Evolutionary conservation across 2,113 vertebrate species (phyloP), one percentile per base, ranked within the genome.

Genomic region (Procavia capensis): DNA sequence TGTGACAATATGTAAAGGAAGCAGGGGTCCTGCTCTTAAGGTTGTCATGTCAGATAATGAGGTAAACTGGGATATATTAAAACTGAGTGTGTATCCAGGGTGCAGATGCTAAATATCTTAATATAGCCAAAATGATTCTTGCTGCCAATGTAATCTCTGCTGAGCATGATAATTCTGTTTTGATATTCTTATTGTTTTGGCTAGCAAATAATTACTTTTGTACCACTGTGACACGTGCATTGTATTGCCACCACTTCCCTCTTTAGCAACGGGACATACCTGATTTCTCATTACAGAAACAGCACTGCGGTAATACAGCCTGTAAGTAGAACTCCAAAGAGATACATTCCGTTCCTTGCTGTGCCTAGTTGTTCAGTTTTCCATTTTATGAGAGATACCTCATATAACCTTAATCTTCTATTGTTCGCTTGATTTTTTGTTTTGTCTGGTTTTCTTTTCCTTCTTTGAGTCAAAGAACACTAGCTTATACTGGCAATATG

Each of bases 71-170:
- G 13, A 6, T 79, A 72, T 70, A 0, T 39, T n/a, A 39, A 39
- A 39, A 64, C 16, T 2, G 0, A 14, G 17, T 19, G 47, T 6
- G 0, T 0, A 6, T 13, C 13, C 14, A 50, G 39, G 27, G 22
- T 39, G 2, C 25, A 57, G 14, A 11, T n/a, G 29, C 11, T 80
- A 45, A 22, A 57, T 61, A 80, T 45, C 57, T 43, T 31, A 81
- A 64, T 13, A 64, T 19, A 83, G 54, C 3, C 3, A n/a, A n/a
- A 79, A 50, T 4, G 47, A 61, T 5, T 31, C 17, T 59, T 83
- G 70, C 13, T 43, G 61, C 31, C 20, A 29, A 61, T 59, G 22
- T 7, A 45, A 70, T 22, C 24, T 16, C 27, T 54, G 4, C 10
- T 29, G n/a, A 93, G 50, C 2, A 17, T 11, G 29, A 19, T 64